Evolutionary conservation across 30 jellyfish, hydroid and myxozoan species (phyloP), one percentile per base, ranked within the genome.

Genomic region (Catostylus mosaicus): DNA sequence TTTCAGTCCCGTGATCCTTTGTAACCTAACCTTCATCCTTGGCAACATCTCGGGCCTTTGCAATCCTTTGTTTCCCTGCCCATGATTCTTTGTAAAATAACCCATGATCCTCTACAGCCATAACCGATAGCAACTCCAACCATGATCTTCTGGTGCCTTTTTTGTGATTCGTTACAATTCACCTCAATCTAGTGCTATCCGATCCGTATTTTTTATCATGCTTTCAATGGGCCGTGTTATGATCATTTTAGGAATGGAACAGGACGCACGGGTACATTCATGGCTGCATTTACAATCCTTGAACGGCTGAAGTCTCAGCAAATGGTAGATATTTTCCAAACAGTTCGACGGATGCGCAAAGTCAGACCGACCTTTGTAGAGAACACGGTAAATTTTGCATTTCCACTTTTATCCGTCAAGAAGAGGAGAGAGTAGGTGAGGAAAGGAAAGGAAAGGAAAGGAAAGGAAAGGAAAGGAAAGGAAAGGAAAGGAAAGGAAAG

Each of bases 211-310:
- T n/a, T n/a, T n/a, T n/a, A n/a, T n/a, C n/a, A n/a, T n/a, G n/a
- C n/a, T n/a, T n/a, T n/a, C n/a, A n/a, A n/a, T 46, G 11, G 20
- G 11, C 20, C 11, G 20, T 46, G 60, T 18, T 22, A 18, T 19
- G 8, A 16, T 43, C 8, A 43, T 66, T 76, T 29, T 46, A 91
- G 98, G 16, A 77, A 84, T 78, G 98, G 96, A 26, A 84, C 87
- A 22, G 92, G 90, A 12, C 69, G 98, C 4, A 77, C 93, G 8
- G 98, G 98, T 1, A 78, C 96, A 19, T 91, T 91, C 67, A 79
- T 91, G 29, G 90, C 98, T 1, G 91, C 88, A 2, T 73, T 51
- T 35, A 78, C 70, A 0, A 38, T 95, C 8, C 85, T 91, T 29
- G 96, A 81, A 47, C 84, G 88, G 64, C 78, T 83, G 77, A 84